Conservation (phyloP, 1,140 invertebrate genomes). For the Bombus waltoni region DNA sequence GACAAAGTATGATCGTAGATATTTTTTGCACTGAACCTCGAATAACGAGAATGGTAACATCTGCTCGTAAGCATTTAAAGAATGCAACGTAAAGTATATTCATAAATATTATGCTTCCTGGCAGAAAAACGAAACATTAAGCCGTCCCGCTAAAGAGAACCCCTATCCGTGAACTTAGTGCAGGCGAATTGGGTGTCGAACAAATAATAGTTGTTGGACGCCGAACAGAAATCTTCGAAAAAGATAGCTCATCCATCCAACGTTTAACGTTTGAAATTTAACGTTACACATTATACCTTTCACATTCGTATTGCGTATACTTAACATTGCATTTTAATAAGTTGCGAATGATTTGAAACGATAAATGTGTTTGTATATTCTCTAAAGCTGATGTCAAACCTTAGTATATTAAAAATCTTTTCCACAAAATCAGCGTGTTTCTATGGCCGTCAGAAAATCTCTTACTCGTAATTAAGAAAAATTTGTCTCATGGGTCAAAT, state of each 20-base stretch:
- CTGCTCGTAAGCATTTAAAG: background rate
- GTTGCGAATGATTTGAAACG: background rate
- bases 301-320: too few species aligned
- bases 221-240: too few species aligned
- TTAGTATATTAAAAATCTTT: background rate
- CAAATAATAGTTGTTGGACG: too few species aligned
- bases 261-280: too few species aligned
- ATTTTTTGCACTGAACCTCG: background rate
- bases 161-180: accelerated
- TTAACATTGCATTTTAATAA: background rate
- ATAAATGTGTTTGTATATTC: background rate
- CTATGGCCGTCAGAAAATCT: background rate
- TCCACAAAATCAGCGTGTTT: background rate
- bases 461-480: background rate
- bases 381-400: background rate
- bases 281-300: too few species aligned
- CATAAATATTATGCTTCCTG: too few species aligned
- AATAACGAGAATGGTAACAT: too few species aligned
- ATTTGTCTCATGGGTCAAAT: background rate
- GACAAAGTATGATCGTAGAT: conserved; percentile 12
- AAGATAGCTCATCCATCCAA: too few species aligned
- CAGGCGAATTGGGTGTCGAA: too few species aligned
- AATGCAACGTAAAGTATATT: too few species aligned
- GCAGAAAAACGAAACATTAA: too few species aligned
- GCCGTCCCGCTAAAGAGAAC: too few species aligned